phyloP scores from a whole-genome alignment of 1,140 invertebrate genomes.

The Druon quercuslanigerum region DNA sequence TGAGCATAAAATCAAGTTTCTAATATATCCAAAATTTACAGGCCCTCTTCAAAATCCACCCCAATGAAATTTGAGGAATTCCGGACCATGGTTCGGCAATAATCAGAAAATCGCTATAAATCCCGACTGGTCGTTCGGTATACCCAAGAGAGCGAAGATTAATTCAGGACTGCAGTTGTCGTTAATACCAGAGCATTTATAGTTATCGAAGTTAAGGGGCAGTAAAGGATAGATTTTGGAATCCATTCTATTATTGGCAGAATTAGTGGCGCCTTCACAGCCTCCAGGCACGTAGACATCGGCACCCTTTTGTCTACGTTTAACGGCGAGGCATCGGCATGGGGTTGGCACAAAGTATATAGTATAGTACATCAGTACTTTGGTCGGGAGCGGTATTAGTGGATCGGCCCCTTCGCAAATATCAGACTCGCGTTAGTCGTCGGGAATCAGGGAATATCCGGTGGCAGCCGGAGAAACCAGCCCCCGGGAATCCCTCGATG shows the following conservation, averaged over 20 bases:
- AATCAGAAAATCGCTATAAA: too few species aligned
- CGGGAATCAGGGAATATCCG: constrained; percentile 62
- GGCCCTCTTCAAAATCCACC: too few species aligned
- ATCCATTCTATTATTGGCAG: constrained; percentile 27
- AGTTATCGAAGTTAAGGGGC: background rate
- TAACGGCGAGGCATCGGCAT: background rate
- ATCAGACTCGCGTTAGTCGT: constrained; percentile 63
- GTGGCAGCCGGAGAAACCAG: constrained; percentile 60
- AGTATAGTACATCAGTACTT: background rate
- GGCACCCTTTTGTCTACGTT: constrained; percentile 9
- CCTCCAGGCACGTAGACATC: background rate
- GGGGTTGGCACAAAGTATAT: constrained; percentile 21
- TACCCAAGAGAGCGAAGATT: background rate
- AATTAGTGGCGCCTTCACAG: background rate
- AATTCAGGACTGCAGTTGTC: background rate
- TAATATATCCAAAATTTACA: too few species aligned
- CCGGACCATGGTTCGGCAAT: too few species aligned
- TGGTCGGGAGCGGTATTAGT: constrained; percentile 7
- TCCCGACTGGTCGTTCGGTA: too few species aligned
- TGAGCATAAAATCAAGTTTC: too few species aligned
- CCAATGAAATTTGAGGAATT: too few species aligned
- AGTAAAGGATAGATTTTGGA: constrained; percentile 18
- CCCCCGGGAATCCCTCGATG: constrained; percentile 44
- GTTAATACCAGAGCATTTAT: constrained; percentile 16
- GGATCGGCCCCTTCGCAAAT: constrained; percentile 59